These are phyloP conservation scores for Phoeniculus purpureus DNA, from an alignment of 2,797 vertebrate species.

Conservation along the genomic window DNA sequence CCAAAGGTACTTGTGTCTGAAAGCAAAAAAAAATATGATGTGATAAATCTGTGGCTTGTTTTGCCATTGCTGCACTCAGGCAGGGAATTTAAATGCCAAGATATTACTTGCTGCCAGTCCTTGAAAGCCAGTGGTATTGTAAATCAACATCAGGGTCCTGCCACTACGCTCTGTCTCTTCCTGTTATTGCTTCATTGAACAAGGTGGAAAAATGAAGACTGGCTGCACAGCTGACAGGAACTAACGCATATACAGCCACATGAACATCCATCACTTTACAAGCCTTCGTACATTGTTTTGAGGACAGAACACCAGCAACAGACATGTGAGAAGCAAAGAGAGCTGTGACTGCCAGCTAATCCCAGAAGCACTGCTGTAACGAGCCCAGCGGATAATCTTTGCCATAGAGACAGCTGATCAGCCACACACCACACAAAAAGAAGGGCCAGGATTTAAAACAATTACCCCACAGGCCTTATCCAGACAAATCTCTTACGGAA, in stretches of 20 bases:
- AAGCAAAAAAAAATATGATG: not conserved
- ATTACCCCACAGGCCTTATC: not conserved
- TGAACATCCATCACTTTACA: not conserved
- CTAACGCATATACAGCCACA: not conserved
- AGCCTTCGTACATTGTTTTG: not conserved
- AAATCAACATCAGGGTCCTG: not conserved
- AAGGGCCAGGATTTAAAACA: not conserved
- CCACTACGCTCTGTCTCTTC: not conserved
- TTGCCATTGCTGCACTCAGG: not conserved
- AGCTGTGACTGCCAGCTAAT: not conserved
- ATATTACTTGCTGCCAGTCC: not conserved
- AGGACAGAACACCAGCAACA: not conserved
- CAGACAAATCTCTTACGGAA: not conserved
- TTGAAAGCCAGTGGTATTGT: not conserved
- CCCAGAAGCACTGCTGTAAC: not conserved
- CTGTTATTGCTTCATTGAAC: not conserved
- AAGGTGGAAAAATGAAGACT: not conserved
- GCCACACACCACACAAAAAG: not conserved
- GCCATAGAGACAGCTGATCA: not conserved
- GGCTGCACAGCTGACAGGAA: not conserved
- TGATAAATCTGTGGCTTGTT: not conserved
- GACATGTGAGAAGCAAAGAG: not conserved
- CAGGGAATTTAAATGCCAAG: not conserved
- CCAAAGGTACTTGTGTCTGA: not conserved
- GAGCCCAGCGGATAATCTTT: not conserved